These are phyloP conservation scores for Limnodromus scolopaceus DNA, from an alignment of 2,797 vertebrate species.

Conservation along the genomic window DNA sequence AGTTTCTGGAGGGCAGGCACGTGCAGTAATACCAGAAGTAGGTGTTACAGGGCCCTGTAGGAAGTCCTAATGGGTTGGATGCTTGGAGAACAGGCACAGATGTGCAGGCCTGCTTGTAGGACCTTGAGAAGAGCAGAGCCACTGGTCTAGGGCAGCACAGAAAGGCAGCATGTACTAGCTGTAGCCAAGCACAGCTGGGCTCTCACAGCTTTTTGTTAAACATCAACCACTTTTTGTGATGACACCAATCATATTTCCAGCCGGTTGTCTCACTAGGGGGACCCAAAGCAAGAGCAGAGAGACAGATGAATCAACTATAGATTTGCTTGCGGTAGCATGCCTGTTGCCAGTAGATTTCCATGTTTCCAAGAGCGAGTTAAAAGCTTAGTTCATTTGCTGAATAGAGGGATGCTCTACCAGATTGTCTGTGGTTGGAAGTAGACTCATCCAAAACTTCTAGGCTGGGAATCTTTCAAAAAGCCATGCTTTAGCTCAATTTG, in stretches of 20 bases:
- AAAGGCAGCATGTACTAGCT: neutral
- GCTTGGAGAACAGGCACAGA: neutral
- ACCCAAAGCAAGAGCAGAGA: slow-evolving; percentile 41
- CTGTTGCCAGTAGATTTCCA: slow-evolving; percentile 26
- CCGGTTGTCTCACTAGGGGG: neutral
- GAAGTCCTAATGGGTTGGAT: rapidly evolving
- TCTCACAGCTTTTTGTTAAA: neutral
- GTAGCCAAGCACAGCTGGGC: neutral
- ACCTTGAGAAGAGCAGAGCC: rapidly evolving
- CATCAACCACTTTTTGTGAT: neutral
- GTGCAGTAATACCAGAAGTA: neutral
- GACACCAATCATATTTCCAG: neutral
- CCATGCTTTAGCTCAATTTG: neutral
- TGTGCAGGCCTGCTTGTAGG: neutral
- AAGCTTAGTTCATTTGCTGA: slow-evolving; percentile 20
- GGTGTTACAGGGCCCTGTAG: neutral
- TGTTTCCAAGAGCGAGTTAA: slow-evolving; percentile 10
- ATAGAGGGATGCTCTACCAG: slow-evolving; percentile 9
- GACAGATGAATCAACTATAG: slow-evolving; percentile 34
- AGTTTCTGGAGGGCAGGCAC: neutral
- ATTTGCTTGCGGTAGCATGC: slow-evolving; percentile 15
- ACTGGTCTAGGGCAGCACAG: neutral
- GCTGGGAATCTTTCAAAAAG: neutral
- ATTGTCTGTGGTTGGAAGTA: neutral
- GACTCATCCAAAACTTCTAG: neutral